Evolutionary conservation across 2,888 invertebrate species (phyloP).

Genomic region (Nebria brevicollis): DNA sequence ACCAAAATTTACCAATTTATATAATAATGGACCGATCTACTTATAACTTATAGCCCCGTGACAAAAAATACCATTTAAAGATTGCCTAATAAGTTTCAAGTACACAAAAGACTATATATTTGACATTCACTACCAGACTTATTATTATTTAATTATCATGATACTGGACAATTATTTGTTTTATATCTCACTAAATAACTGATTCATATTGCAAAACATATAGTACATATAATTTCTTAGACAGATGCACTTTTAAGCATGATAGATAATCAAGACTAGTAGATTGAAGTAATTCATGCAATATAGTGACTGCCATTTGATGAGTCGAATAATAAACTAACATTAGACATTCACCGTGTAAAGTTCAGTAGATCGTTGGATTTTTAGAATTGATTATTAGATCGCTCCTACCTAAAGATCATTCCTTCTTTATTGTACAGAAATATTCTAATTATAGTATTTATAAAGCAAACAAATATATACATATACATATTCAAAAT

Average conservation of each 20-base stretch:
- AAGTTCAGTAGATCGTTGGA: slow-evolving; percentile 33
- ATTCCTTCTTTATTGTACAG: not conserved
- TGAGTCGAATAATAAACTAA: not conserved
- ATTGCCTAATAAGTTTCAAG: too few relatives aligned
- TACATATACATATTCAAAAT: too few relatives aligned
- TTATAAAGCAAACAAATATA: too few relatives aligned
- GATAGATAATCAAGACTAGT: not conserved
- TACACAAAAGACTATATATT: too few relatives aligned
- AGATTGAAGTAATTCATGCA: not conserved
- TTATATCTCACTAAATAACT: too few relatives aligned
- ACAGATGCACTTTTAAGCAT: not conserved
- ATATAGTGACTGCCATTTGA: not conserved
- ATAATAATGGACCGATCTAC: not conserved
- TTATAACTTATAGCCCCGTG: not conserved
- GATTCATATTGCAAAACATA: not conserved
- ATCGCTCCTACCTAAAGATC: slow-evolving; percentile 14
- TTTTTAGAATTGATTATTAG: slow-evolving; percentile 36
- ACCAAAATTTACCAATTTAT: not conserved
- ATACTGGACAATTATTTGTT: too few relatives aligned
- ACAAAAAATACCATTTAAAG: too few relatives aligned
- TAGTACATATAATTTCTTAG: not conserved
- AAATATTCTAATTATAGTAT: too few relatives aligned
- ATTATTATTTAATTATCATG: too few relatives aligned
- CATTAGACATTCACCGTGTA: slow-evolving; percentile 31
- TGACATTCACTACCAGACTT: too few relatives aligned